Evolutionary conservation across 2,888 invertebrate species (phyloP), one percentile per base, ranked within the genome.

Genomic region (Trissolcus japonicus): DNA sequence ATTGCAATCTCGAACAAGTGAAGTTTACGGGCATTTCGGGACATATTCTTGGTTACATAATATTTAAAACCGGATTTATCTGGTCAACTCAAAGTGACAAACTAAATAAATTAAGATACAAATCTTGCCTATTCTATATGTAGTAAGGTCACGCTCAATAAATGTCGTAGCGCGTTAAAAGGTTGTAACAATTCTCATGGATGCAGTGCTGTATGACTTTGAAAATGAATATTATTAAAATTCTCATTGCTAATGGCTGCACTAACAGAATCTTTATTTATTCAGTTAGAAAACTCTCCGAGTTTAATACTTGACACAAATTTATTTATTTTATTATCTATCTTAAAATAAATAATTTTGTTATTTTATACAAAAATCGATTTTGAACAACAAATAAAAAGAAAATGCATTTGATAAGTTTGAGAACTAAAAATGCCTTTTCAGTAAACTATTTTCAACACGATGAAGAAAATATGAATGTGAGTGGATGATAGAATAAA

Each of bases 111-210:
- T 14, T 72, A 63, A 59, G 79, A 65, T 48, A 54, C 83, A 82
- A 83, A 81, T 81, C 82, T 87, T 86, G 86, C 85, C 86, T 87
- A 86, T 73, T 85, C 80, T 86, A 86, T 86, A 86, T 81, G 80
- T 86, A 82, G 82, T 86, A 87, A 87, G 85, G 83, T 83, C 81
- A 86, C 85, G 87, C 86, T 88, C 86, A 87, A 86, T 86, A 85
- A 86, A 80, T 87, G 85, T 86, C 79, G 81, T 86, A 87, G 84
- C 80, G 80, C 82, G 82, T 81, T 80, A 66, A 79, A 79, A 57
- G 57, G 35, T 66, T 61, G 29, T 79, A 80, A 76, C 82, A 81
- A 80, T 78, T 76, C 72, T 74, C 56, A 53, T 68, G 72, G 69
- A 73, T 79, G 61, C 40, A 76, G 79, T 78, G 80, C 77, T 69